These are phyloP conservation scores for Bombus fervidus DNA, from an alignment of 1,140 invertebrate genomes.

Conservation along the genomic window DNA sequence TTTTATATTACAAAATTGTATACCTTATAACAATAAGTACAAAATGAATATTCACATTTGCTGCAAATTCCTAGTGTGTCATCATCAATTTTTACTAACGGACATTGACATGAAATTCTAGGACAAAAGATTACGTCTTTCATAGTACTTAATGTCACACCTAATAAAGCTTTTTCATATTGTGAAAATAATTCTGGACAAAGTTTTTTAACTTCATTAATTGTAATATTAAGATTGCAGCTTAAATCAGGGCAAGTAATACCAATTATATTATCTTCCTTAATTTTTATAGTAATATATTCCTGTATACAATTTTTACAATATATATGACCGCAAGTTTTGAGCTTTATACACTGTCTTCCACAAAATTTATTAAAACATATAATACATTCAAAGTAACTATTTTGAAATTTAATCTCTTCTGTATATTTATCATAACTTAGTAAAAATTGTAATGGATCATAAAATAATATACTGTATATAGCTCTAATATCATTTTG, in stretches of 20 bases:
- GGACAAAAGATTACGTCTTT: slow-evolving; percentile 85
- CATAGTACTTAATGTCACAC: slow-evolving; percentile 83
- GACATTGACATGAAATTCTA: slow-evolving; percentile 82
- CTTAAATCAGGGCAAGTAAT: slow-evolving; percentile 55
- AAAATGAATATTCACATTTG: slow-evolving; percentile 85
- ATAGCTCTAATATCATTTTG: slow-evolving; percentile 52
- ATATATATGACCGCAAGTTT: slow-evolving; percentile 59
- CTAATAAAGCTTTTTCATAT: slow-evolving; percentile 85
- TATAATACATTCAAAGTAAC: slow-evolving; percentile 54
- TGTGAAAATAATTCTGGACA: slow-evolving; percentile 81
- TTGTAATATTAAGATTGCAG: slow-evolving; percentile 42
- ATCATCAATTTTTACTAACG: slow-evolving; percentile 80
- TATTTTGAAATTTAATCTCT: slow-evolving; percentile 50
- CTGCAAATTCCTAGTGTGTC: slow-evolving; percentile 83
- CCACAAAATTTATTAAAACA: slow-evolving; percentile 55
- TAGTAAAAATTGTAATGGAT: slow-evolving; percentile 53
- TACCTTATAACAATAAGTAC: slow-evolving; percentile 83
- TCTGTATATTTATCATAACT: slow-evolving; percentile 23
- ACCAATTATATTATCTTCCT: slow-evolving; percentile 12
- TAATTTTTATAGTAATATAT: slow-evolving; percentile 53
- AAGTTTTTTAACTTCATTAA: slow-evolving; percentile 73
- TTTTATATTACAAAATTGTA: not conserved
- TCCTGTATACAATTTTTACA: slow-evolving; percentile 57
- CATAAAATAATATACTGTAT: slow-evolving; percentile 32
- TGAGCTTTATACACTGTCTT: slow-evolving; percentile 51